Percentiles rank a stretch among this genome's conserved stretches.
phyloP scores from a whole-genome alignment of 1,140 invertebrate species.

The Aphidius gifuensis region DNA sequence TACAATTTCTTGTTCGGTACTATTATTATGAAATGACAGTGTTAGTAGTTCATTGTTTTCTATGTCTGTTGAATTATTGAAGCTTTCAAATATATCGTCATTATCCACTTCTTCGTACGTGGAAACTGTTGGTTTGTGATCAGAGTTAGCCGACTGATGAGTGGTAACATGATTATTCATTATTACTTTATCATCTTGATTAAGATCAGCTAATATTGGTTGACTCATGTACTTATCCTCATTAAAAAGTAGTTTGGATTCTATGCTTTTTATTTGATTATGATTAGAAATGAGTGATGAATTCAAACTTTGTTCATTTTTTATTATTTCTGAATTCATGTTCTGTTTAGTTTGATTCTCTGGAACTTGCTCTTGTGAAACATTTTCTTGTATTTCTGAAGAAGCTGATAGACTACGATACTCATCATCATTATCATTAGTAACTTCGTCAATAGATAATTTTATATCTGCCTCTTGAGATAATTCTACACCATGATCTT shows the following conservation, averaged over 20 bases:
- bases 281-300: no score
- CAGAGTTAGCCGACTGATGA: constrained; percentile 20
- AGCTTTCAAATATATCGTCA: constrained; percentile 39
- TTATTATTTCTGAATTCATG: no score
- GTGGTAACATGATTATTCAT: not conserved
- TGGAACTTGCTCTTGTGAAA: not conserved
- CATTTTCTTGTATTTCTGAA: not conserved
- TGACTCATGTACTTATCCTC: no score
- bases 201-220: not conserved
- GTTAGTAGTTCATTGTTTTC: constrained; percentile 16
- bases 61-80: constrained; percentile 29
- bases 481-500: no score
- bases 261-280: no score
- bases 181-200: not conserved
- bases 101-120: constrained; percentile 23
- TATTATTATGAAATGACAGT: not conserved
- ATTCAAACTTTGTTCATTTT: no score
- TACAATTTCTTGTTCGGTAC: constrained; percentile 4
- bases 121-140: constrained; percentile 22
- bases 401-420: not conserved
- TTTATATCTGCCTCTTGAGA: no score
- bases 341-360: not conserved
- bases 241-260: no score
- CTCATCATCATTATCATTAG: not conserved
- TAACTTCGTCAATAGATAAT: not conserved